Conservation (phyloP, 1,140 invertebrate genomes). For the Eupeodes corollae region DNA sequence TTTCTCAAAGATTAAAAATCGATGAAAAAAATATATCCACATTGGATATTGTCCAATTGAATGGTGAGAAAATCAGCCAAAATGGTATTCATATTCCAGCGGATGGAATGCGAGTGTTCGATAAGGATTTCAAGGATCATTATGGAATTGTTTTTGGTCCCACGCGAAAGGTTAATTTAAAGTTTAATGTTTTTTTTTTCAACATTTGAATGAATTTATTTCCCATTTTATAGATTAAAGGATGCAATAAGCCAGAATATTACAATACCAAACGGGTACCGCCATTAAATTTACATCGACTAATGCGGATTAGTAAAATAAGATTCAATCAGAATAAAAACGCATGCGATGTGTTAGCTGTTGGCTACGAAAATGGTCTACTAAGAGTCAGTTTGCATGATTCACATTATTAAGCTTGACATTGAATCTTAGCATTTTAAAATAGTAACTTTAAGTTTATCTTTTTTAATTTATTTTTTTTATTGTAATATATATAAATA, state of each 20-base stretch:
- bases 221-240: slow-evolving; percentile 1
- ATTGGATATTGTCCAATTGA: slow-evolving; percentile 11
- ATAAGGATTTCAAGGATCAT: slow-evolving; percentile 11
- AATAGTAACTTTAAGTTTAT: too few species aligned
- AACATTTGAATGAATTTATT: not conserved
- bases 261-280: slow-evolving; percentile 9
- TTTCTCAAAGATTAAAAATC: slow-evolving; percentile 1
- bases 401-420: too few species aligned
- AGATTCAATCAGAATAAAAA: slow-evolving; percentile 20
- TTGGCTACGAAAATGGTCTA: too few species aligned
- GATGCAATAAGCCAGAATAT: not conserved
- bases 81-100: too few species aligned
- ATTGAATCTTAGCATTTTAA: too few species aligned
- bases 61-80: not conserved
- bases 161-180: not conserved
- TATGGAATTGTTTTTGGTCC: slow-evolving; percentile 22
- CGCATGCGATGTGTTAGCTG: too few species aligned
- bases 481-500: too few species aligned
- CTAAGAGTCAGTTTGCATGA: too few species aligned
- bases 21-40: slow-evolving; percentile 3
- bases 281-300: slow-evolving; percentile 5
- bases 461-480: too few species aligned
- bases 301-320: slow-evolving; percentile 16
- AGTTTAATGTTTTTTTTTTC: not conserved
- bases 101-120: slow-evolving; percentile 1